Evolutionary conservation across 92 coral and sea anemone genomes (phyloP), one percentile per base, ranked within the genome.

Genomic region (Epizoanthus fatuus): DNA sequence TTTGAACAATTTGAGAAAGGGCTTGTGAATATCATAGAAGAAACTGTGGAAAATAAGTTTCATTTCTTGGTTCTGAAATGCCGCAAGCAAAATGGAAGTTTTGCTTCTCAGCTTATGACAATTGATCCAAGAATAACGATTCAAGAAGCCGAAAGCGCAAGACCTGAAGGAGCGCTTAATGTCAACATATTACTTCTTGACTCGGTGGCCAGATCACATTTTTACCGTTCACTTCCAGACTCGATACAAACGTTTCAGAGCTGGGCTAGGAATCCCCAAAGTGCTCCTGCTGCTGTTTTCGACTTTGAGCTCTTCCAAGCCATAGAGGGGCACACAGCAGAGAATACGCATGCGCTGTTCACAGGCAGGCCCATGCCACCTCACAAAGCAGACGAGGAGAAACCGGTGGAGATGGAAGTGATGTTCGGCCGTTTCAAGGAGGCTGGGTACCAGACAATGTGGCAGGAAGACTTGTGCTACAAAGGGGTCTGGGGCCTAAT

Each of bases 301-400:
- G 98, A 94, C 76, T 94, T 94, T 39, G 98, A 94, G 84, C 84
- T 94, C 75, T 94, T 94, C 57, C 98, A 94, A 84, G 95, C 98
- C 3, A 94, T 94, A 16, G 95, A 94, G 40, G 98, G 98, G 5
- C 98, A 94, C 88, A 94, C 98, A 1, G 93, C 95, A 20, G 94
- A 94, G 5, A 94, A 94, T 51, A 93, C 92, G 68, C 98, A 94
- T 35, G 92, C 95, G 67, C 84, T 94, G 56, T 94, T 94, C 52
- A 94, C 95, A 7, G 98, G 98, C 1, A 45, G 88, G 69, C 93
- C 93, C 38, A 79, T 94, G 87, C 94, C 98, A 19, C 77, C 80
- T n/a, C 63, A 75, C 35, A 57, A 35, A 11, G 3, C 19, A 0
- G 54, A 38, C 35, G 37, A 38, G 4, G 9, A 13, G 10, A 19